Evolutionary conservation across 2,113 vertebrate genomes (phyloP).

Genomic region (Amia ocellicauda): DNA sequence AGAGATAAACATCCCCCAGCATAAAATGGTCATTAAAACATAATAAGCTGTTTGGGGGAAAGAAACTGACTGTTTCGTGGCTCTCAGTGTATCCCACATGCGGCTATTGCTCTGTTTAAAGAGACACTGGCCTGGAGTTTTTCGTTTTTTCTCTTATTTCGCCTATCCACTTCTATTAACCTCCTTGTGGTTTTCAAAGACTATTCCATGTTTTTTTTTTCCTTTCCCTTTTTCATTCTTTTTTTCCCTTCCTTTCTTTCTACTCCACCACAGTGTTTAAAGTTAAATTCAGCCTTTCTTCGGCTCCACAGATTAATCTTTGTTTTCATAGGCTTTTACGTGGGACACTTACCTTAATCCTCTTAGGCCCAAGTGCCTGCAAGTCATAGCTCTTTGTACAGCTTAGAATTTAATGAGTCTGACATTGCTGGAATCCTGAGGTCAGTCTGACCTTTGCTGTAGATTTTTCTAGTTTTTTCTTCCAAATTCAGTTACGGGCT

Average conservation of each 20-base stretch:
- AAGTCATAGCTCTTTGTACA: constrained; percentile 56
- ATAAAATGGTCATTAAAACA: constrained; percentile 68
- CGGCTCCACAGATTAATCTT: constrained; percentile 57
- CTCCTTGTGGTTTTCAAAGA: constrained; percentile 44
- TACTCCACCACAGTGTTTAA: constrained; percentile 33
- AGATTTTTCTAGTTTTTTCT: constrained; percentile 19
- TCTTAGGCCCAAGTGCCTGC: constrained; percentile 65
- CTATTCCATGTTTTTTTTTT: constrained; percentile 29
- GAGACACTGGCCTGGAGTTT: constrained; percentile 51
- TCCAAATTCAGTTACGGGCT: constrained; percentile 32
- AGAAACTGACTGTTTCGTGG: constrained; percentile 65
- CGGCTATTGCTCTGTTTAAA: constrained; percentile 62
- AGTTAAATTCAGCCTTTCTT: constrained; percentile 31
- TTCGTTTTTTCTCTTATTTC: constrained; percentile 39
- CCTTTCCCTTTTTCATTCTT: constrained; percentile 7
- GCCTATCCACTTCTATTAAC: constrained; percentile 27
- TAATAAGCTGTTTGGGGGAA: constrained; percentile 72
- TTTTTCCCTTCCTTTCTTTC: constrained; percentile 13
- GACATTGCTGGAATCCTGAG: constrained; percentile 49
- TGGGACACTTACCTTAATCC: constrained; percentile 72
- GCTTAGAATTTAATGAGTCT: constrained; percentile 69
- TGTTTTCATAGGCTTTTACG: constrained; percentile 67
- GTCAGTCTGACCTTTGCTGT: constrained; percentile 63
- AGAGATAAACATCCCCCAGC: constrained; percentile 68
- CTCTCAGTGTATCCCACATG: constrained; percentile 56